A percentile compares a stretch with the other conserved stretches of the same genome.
Evolutionary conservation across 2,888 invertebrate genomes (phyloP).

Genomic region (Penaeus monodon): DNA sequence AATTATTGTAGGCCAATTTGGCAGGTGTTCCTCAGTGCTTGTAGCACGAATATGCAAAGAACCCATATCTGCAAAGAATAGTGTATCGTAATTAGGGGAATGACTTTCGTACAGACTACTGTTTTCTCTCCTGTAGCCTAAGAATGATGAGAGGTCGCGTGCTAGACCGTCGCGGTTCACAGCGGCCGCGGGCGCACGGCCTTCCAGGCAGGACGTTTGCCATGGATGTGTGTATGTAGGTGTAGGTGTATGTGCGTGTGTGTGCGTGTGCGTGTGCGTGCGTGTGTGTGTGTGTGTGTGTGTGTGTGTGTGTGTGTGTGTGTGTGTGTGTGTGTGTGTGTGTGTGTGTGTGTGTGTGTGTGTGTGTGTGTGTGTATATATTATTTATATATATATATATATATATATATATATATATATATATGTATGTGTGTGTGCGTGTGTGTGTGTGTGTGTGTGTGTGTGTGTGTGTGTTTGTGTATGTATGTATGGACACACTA

Average conservation of each 20-base stretch:
- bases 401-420: conserved; percentile 22
- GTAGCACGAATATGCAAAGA: background rate
- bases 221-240: background rate
- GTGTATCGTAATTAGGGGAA: no score
- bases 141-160: no score
- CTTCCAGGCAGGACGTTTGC: no score
- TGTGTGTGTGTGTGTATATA: background rate
- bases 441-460: conserved; percentile 8
- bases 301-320: conserved; percentile 3
- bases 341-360: background rate
- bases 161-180: no score
- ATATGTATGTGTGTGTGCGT: background rate
- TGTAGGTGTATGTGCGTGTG: background rate
- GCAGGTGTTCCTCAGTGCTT: no score
- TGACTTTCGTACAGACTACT: no score
- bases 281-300: background rate
- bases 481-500: no score
- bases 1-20: background rate
- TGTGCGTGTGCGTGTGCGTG: background rate
- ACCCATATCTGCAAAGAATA: background rate
- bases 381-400: background rate
- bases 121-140: no score
- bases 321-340: background rate
- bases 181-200: no score
- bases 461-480: background rate